Percentiles rank a stretch among this genome's conserved stretches.
Conservation (phyloP, 92 coral and sea anemone genomes). For the Palythoa grandiflora region DNA sequence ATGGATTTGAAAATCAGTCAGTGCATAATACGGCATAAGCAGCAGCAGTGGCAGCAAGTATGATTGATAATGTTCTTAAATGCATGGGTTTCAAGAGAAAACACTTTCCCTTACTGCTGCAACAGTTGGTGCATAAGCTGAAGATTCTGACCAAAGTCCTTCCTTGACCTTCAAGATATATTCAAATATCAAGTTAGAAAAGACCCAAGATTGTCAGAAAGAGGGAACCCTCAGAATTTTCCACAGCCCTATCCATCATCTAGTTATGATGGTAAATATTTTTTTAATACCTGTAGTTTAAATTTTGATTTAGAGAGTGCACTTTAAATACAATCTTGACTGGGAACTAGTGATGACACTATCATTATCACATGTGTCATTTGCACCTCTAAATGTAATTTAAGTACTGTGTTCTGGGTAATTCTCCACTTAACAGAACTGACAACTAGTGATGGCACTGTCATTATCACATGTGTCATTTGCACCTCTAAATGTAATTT, state of each 20-base stretch:
- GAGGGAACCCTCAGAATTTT: background rate
- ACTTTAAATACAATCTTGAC: too few relatives aligned
- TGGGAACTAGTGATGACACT: too few relatives aligned
- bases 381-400: too few relatives aligned
- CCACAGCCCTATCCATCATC: background rate
- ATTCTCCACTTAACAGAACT: too few relatives aligned
- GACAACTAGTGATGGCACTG: too few relatives aligned
- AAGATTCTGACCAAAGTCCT: slow-evolving; percentile 86
- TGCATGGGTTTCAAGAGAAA: slow-evolving; percentile 30
- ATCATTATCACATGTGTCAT: too few relatives aligned
- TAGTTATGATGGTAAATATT: background rate
- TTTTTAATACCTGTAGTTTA: too few relatives aligned
- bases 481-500: too few relatives aligned
- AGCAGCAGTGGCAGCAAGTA: background rate
- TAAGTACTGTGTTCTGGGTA: too few relatives aligned
- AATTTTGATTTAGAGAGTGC: too few relatives aligned
- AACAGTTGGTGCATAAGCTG: slow-evolving; percentile 94
- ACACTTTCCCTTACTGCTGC: slow-evolving; percentile 82
- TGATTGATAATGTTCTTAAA: slow-evolving; percentile 3
- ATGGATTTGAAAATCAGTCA: background rate
- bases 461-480: too few relatives aligned
- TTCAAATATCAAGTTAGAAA: slow-evolving; percentile 64
- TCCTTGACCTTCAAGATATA: slow-evolving; percentile 87
- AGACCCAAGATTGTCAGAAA: slow-evolving; percentile 15
- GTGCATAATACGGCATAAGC: background rate